These are phyloP conservation scores for Saturnia japonica DNA, from an alignment of 2,888 invertebrate genomes.

Conservation along the genomic window DNA sequence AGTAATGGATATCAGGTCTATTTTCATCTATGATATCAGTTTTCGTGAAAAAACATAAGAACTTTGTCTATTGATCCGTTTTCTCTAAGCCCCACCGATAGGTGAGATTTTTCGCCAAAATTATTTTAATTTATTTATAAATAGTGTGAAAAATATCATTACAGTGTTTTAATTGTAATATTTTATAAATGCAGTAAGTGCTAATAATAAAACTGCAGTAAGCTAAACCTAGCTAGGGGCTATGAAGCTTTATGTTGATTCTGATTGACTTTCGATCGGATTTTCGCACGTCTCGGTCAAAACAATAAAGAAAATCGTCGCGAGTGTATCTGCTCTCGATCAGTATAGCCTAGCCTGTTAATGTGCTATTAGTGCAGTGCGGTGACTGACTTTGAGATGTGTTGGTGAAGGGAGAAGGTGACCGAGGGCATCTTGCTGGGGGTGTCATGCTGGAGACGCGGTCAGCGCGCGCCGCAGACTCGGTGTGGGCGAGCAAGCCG, in stretches of 20 bases:
- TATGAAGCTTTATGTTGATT: conserved; percentile 46
- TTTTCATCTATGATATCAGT: conserved; percentile 26
- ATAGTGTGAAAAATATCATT: conserved; percentile 47
- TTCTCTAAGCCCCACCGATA: conserved; percentile 75
- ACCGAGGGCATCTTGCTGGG: conserved; percentile 51
- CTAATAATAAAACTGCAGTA: neutral
- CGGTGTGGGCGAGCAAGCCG: conserved; percentile 85
- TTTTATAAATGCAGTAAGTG: neutral
- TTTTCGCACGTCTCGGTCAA: conserved; percentile 66
- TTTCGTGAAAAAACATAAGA: conserved; percentile 27
- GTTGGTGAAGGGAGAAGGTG: conserved; percentile 59
- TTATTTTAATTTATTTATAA: conserved; percentile 48
- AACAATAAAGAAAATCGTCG: conserved; percentile 58
- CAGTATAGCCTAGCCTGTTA: conserved; percentile 49
- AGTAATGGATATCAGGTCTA: conserved; percentile 10
- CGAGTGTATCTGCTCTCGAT: conserved; percentile 44
- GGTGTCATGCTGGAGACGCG: conserved; percentile 88
- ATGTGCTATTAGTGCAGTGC: conserved; percentile 47
- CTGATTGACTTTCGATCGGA: conserved; percentile 57
- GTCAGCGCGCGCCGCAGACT: conserved; percentile 88
- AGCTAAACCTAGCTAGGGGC: conserved; percentile 7
- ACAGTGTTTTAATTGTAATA: neutral
- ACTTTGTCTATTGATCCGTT: conserved; percentile 77
- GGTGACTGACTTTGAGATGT: conserved; percentile 49
- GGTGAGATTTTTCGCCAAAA: conserved; percentile 61